Evolutionary conservation across 2,888 invertebrate species (phyloP).

Genomic region (Dastarcus helophoroides): DNA sequence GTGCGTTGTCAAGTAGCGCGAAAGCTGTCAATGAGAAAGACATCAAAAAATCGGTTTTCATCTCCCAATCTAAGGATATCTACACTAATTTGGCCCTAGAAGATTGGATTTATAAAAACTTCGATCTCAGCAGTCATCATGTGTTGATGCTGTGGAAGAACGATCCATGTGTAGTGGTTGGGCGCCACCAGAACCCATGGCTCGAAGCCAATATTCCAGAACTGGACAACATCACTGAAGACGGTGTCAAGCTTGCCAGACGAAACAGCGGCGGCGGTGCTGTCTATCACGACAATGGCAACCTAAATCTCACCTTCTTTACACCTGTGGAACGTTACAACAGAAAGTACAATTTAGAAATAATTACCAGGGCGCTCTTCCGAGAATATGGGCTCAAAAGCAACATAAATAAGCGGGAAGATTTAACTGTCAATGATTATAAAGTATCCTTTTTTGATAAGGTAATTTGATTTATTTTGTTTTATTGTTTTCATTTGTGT

Average conservation of each 20-base stretch:
- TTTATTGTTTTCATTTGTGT: background rate
- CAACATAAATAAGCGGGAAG: constrained; percentile 70
- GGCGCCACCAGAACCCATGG: constrained; percentile 92
- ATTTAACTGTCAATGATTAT: constrained; percentile 67
- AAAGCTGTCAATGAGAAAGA: constrained; percentile 23
- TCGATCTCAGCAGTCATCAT: constrained; percentile 71
- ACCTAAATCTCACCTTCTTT: constrained; percentile 87
- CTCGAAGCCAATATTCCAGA: constrained; percentile 71
- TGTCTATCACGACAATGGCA: constrained; percentile 92
- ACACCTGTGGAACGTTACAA: constrained; percentile 73
- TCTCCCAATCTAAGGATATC: constrained; percentile 85
- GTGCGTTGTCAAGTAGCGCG: constrained; percentile 14
- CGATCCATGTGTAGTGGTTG: constrained; percentile 88
- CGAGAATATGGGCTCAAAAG: constrained; percentile 71
- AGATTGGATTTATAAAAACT: constrained; percentile 88
- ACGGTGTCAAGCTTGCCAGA: constrained; percentile 67
- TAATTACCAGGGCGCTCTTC: constrained; percentile 73
- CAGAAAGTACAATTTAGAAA: constrained; percentile 75
- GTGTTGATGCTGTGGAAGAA: constrained; percentile 88
- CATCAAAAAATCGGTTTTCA: constrained; percentile 76
- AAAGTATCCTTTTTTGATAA: constrained; percentile 50
- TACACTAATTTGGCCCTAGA: constrained; percentile 91
- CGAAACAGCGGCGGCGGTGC: constrained; percentile 94
- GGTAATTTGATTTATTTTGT: no score
- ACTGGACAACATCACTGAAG: constrained; percentile 40